Evolutionary conservation across 92 coral and sea anemone species (phyloP), one percentile per base, ranked within the genome.

Genomic region (Parazoanthus darwini): DNA sequence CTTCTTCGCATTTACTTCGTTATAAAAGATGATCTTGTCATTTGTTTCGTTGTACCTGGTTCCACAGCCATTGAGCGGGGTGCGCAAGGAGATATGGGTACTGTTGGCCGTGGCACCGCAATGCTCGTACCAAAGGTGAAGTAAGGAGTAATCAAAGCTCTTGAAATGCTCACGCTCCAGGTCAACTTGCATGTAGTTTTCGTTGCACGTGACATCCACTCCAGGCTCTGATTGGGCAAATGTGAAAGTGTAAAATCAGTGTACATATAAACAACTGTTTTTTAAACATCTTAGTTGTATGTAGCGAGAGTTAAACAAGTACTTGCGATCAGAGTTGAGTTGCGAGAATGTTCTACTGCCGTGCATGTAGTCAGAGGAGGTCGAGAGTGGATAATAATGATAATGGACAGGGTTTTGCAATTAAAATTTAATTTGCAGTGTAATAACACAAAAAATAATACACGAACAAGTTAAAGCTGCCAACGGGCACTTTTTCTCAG

Each of bases 21-120:
- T 91, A 36, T 51, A 15, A 87, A 87, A 91, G 14, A 74, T 73
- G 51, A 88, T 58, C 33, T 50, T 71, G 74, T 71, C 89, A 3
- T 66, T 22, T 14, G 88, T 91, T 42, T 91, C 89, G n/a, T 91
- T 80, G 74, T 70, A 70, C 14, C 84, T 88, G 29, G 93, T 91
- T 39, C 89, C 89, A 74, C 93, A 91, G 26, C 80, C 82, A 73
- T 91, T 89, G 13, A 91, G 33, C 8, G 91, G 33, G 65, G 93
- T 85, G 33, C 80, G 77, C 46, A 91, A 90, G 58, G 67, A 71
- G 79, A 91, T 89, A 58, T 54, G 72, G 36, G 70, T 63, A 33
- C 89, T 88, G 50, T 70, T 85, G 3, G 78, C 80, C 3, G 58
- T 51, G 48, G 88, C 89, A 0, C n/a, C 63, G 44, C 93, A 91